Base-by-base conservation (phyloP, 2,797 vertebrate genomes). In the Podarcis lilfordi region DNA sequence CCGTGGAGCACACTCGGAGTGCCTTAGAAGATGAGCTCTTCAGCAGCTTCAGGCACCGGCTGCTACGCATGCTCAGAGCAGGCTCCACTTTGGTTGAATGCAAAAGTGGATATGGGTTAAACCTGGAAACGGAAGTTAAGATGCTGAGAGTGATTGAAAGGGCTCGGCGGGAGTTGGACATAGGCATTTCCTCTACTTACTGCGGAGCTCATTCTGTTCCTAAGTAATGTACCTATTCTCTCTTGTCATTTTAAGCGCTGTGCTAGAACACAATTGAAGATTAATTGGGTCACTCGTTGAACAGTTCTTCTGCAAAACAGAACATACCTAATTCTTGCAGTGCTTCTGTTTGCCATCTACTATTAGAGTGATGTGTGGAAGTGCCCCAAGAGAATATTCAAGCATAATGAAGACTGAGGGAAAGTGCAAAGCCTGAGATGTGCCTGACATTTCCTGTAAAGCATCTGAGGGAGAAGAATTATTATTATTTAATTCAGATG, bases 11-110 rank as follows among this genome's bases (percentile, higher is more conserved):
- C 95, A 99, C 99, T 0, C 96, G 91, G 55, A 95, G 96, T 0
- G 98, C 98, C 5, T 75, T 93, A 0, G 95, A 97, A 86, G 94
- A 97, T 0, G 96, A 98, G 92, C 97, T 99, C 80, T 95, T 98
- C 84, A 0, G 2, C 21, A 94, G 96, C 2, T 95, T 99, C 43
- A 95, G 91, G 88, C 86, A 95, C 43, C 95, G 98, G 17, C 94
- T 99, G 1, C 88, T 85, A 2, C 95, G 98, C 76, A 99, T 99
- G 98, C 90, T 96, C 93, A 94, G 97, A 3, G 95, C 98, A 0
- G 99, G 99, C 1, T 98, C 98, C 76, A 99, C 98, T 0, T 93
- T 99, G 96, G 98, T 98, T 85, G 99, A 99, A 96, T 99, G 99
- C 92, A 99, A 99, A 97, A 99, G 98, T 19, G 99, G 99, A 4